Conservation (phyloP, 2,113 vertebrate genomes). For the Indicator maculatus region DNA sequence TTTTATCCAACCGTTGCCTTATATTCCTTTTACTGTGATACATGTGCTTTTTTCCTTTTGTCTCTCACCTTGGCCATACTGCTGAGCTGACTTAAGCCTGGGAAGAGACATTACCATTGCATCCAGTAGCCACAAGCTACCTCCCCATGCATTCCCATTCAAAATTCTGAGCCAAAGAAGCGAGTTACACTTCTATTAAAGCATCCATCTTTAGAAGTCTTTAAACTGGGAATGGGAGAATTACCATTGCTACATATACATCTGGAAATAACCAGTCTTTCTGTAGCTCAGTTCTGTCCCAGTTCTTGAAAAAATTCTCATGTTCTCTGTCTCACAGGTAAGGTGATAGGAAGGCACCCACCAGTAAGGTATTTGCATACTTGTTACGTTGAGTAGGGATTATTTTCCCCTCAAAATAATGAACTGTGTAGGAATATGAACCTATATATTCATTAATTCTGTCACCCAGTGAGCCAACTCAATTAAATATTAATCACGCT, state of each 20-base stretch:
- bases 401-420: neutral
- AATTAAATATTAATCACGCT: neutral
- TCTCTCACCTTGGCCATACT: neutral
- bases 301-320: neutral
- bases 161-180: neutral
- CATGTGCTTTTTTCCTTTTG: neutral
- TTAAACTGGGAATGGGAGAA: neutral
- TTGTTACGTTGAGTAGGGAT: neutral
- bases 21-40: neutral
- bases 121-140: neutral
- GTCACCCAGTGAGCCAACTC: neutral
- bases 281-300: neutral
- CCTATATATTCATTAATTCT: neutral
- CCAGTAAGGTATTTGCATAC: fast-evolving
- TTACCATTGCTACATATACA: neutral
- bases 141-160: neutral
- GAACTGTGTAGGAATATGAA: neutral
- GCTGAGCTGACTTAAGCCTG: neutral
- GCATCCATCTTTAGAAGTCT: neutral
- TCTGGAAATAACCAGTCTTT: neutral
- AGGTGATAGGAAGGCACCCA: neutral
- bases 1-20: neutral
- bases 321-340: neutral
- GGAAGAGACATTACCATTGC: neutral
- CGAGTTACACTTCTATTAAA: neutral